These are phyloP conservation scores for Potamarius usumacintae DNA, from an alignment of 2,113 vertebrate genomes.

Conservation along the genomic window DNA sequence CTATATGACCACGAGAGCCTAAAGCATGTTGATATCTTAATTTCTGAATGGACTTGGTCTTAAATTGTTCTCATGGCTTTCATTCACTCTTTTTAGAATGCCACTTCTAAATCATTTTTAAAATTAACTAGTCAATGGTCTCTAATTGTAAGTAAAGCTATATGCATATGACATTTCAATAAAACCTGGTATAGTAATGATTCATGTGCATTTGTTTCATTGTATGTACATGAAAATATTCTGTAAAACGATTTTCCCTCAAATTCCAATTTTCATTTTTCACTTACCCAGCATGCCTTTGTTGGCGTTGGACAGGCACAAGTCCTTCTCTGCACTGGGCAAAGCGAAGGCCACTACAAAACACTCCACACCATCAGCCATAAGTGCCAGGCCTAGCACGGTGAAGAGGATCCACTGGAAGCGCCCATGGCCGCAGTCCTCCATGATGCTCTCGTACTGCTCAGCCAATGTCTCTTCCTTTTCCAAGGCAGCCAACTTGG, in stretches of 20 bases:
- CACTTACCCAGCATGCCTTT: slow-evolving; percentile 96
- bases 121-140: not conserved
- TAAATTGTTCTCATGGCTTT: not conserved
- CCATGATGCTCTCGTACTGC: slow-evolving; percentile 94
- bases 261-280: not conserved
- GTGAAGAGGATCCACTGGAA: slow-evolving; percentile 97
- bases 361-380: slow-evolving; percentile 96
- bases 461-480: slow-evolving; percentile 88
- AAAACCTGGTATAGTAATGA: not conserved
- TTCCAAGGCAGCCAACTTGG: slow-evolving; percentile 75
- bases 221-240: not conserved
- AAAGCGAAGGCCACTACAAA: slow-evolving; percentile 95
- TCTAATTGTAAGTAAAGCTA: not conserved
- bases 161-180: not conserved
- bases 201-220: not conserved
- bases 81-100: not conserved
- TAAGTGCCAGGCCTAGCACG: slow-evolving; percentile 90
- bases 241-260: not conserved
- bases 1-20: not conserved
- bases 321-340: slow-evolving; percentile 96
- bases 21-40: not conserved
- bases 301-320: slow-evolving; percentile 94
- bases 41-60: not conserved
- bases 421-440: slow-evolving; percentile 94
- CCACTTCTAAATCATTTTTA: no score